Percentiles rank a stretch among this genome's conserved stretches.
Evolutionary conservation across 2,797 vertebrate species (phyloP).

Genomic region (Sebastes hubbsi): DNA sequence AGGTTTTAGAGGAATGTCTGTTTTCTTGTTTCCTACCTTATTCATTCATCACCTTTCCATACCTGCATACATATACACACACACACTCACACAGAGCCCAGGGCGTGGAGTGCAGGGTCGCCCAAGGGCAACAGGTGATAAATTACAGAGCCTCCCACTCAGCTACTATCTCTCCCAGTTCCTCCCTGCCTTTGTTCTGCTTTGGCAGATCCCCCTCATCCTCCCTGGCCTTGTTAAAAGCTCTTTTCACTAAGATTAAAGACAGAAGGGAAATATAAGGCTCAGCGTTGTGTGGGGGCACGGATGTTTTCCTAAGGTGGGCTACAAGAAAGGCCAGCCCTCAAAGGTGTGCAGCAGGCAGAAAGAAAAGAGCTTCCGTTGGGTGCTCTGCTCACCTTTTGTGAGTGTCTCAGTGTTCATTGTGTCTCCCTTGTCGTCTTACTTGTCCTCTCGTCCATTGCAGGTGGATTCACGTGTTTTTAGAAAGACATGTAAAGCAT

Average conservation of each 20-base stretch:
- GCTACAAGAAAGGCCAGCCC: conserved; percentile 64
- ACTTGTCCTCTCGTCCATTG: conserved; percentile 33
- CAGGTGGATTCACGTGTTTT: conserved; percentile 14
- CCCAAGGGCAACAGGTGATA: conserved; percentile 83
- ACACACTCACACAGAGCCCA: conserved; percentile 40
- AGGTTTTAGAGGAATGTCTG: conserved; percentile 46
- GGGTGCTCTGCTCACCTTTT: conserved; percentile 55
- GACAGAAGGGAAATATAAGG: conserved; percentile 70
- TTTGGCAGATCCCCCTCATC: conserved; percentile 72
- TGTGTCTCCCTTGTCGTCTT: conserved; percentile 39
- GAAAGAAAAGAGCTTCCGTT: conserved; percentile 63
- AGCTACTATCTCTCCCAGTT: conserved; percentile 75
- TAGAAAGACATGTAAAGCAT: neutral
- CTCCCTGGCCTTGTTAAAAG: conserved; percentile 75
- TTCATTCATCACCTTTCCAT: conserved; percentile 61
- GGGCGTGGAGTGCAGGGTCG: conserved; percentile 49
- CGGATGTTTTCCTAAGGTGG: conserved; percentile 86
- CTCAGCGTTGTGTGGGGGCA: conserved; percentile 78
- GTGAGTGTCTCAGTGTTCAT: conserved; percentile 14
- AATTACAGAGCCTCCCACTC: conserved; percentile 80
- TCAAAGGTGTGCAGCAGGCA: conserved; percentile 67
- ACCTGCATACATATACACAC: conserved; percentile 10
- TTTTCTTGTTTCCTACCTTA: conserved; percentile 5
- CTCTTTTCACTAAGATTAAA: conserved; percentile 83
- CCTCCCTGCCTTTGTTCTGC: conserved; percentile 82